Base-by-base conservation (phyloP, 2,113 vertebrate genomes). In the Lucifuga dentata region DNA sequence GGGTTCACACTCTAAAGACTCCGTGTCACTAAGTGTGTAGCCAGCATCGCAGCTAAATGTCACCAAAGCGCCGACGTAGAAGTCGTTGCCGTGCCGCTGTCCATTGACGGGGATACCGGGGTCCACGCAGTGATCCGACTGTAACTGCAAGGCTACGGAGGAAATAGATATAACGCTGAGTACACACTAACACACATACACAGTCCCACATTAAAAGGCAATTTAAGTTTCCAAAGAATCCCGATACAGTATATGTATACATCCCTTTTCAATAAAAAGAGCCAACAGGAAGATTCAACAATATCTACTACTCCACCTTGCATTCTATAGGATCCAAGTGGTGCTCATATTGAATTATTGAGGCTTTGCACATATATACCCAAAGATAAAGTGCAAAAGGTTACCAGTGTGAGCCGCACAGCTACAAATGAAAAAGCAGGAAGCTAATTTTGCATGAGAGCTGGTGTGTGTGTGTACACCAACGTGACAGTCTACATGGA, bases 71-170 rank as follows among this genome's bases (percentile, higher is more conserved):
- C 98, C 97, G 59, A 99, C 96, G 0, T 97, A 98, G 91, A 99
- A 99, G 68, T 98, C 96, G 0, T 98, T 95, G 11, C 98, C 98
- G 0, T 96, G 96, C 2, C 98, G 95, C 67, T 96, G 97, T 5
- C 98, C 98, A 0, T 98, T 98, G 4, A 99, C 98, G 0, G 98
- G 98, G 58, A 99, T 98, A 0, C 97, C 97, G 0, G 97, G 98
- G 11, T 99, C 98, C 84, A 98, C 92, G 35, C 98, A 99, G 81
- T 98, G 96, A 70, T 99, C 97, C 0, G 98, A 98, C 69, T 99
- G 96, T 35, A 98, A 86, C 71, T 98, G 96, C 62, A 99, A 91
- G 16, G 96, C 98, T 99, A 73, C 1, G 38, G 17, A 55, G 36
- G 16, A 38, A 2, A 26, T 3, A 4, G 24, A 52, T 1, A 24